Conservation (phyloP, 1,140 invertebrate species). For the Diploscapter pachys region DNA sequence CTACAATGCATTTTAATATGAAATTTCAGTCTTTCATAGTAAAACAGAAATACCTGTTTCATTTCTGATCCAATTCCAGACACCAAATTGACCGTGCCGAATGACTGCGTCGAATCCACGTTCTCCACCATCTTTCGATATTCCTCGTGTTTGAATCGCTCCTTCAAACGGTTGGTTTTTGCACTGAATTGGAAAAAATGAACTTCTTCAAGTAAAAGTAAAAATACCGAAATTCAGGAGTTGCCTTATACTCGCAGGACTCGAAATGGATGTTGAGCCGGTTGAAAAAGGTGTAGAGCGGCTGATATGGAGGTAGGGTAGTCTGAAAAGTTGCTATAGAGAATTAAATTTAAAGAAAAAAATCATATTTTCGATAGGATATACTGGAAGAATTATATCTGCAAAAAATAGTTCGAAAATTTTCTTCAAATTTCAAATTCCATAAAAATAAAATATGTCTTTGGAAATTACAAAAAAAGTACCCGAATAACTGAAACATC, state of each 20-base stretch:
- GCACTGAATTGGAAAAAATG: not conserved
- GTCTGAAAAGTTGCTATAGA: slow-evolving; percentile 8
- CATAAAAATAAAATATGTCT: not conserved
- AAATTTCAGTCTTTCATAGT: slow-evolving; percentile 7
- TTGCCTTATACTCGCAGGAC: slow-evolving; percentile 16
- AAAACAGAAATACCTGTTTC: slow-evolving; percentile 6
- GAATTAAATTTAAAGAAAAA: not conserved
- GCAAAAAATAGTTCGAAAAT: not conserved
- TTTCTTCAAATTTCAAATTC: not conserved
- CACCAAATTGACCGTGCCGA: slow-evolving; percentile 27
- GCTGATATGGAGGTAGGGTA: slow-evolving; percentile 14
- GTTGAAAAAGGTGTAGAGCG: slow-evolving; percentile 24
- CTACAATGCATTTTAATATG: not conserved
- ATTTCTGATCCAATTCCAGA: too few species aligned
- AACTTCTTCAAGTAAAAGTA: not conserved
- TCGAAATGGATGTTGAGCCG: slow-evolving; percentile 3
- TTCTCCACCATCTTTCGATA: slow-evolving; percentile 46
- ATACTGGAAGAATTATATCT: not conserved
- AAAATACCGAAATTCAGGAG: slow-evolving; percentile 17
- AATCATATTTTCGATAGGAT: not conserved
- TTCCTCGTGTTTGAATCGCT: slow-evolving; percentile 43
- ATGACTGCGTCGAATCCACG: slow-evolving; percentile 44
- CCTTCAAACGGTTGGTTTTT: slow-evolving; percentile 36
- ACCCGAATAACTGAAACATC: slow-evolving; percentile 10
- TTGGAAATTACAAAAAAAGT: not conserved